Evolutionary conservation across 2,888 invertebrate genomes (phyloP), one percentile per base, ranked within the genome.

Genomic region (Papilio protenor): DNA sequence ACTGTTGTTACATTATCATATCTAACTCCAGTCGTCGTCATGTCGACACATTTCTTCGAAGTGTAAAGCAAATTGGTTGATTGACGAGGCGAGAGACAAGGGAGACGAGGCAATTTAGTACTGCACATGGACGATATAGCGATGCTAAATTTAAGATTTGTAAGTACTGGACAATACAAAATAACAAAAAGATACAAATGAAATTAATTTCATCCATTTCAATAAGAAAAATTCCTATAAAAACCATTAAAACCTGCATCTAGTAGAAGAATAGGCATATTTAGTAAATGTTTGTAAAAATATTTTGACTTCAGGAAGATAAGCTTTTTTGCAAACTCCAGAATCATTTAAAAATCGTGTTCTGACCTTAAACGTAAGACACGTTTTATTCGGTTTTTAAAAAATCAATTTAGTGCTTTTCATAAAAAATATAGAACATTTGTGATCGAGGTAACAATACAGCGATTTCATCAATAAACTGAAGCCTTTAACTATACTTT

Each of bases 21-120:
- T 33, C 33, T 40, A 45, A 69, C 66, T 69, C n/a, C 18, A 45
- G 21, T 21, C 45, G 16, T 12, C 1, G 45, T 12, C 16, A 45
- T 21, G 45, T 21, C 66, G 66, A 66, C 66, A 66, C 40, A 45
- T 69, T 69, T 45, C 66, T 69, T 69, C 66, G 66, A 69, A 69
- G 66, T 45, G 45, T 66, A 69, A 45, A 21, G 4, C 66, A 69
- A 69, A 45, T 69, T 69, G 66, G n/a, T 66, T 66, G 66, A 69
- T 69, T 69, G 66, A 45, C 12, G 66, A 66, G 40, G 40, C 66
- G 66, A 69, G 45, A 69, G 45, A 45, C 66, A 45, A 69, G 45
- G 64, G 66, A 69, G 66, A 14, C 5, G 45, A 45, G 66, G 45
- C 66, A 69, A 69, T 69, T 69, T 69, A 69, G 66, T 21, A 21